phyloP scores from a whole-genome alignment of 2,888 invertebrate genomes.

The Leptopilina myrica region DNA sequence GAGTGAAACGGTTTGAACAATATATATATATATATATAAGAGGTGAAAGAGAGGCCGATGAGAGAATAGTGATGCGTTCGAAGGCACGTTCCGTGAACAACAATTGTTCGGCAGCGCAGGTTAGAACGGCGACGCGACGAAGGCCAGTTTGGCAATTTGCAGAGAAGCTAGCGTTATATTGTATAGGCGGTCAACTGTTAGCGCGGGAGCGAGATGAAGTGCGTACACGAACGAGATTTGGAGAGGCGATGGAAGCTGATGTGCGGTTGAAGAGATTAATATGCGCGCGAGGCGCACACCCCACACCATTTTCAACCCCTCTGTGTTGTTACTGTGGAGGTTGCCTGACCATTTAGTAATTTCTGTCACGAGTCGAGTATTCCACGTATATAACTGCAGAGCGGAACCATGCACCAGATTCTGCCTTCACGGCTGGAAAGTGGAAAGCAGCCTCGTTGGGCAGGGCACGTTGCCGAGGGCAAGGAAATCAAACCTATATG shows the following conservation, averaged over 20 bases:
- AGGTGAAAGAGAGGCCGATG: slow-evolving; percentile 32
- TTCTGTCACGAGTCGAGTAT: slow-evolving; percentile 75
- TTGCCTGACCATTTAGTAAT: slow-evolving; percentile 71
- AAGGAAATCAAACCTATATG: background rate
- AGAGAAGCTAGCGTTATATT: slow-evolving; percentile 64
- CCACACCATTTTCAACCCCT: slow-evolving; percentile 47
- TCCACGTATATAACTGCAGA: slow-evolving; percentile 61
- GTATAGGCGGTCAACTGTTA: slow-evolving; percentile 66
- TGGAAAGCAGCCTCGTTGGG: slow-evolving; percentile 1
- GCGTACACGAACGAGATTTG: slow-evolving; percentile 65
- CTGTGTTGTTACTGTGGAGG: slow-evolving; percentile 47
- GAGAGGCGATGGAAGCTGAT: slow-evolving; percentile 68
- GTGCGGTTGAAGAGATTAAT: slow-evolving; percentile 75
- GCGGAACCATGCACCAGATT: slow-evolving; percentile 47
- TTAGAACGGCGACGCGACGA: slow-evolving; percentile 37
- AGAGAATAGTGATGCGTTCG: slow-evolving; percentile 28
- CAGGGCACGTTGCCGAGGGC: slow-evolving; percentile 3
- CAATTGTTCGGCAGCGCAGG: slow-evolving; percentile 46
- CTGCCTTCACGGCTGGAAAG: slow-evolving; percentile 6
- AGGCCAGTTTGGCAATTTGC: slow-evolving; percentile 72
- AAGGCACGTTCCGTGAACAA: slow-evolving; percentile 50
- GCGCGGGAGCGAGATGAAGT: slow-evolving; percentile 66
- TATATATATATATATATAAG: no score
- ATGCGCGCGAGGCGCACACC: slow-evolving; percentile 71
- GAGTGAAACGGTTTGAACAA: slow-evolving; percentile 24